A percentile compares a stretch with the other conserved stretches of the same genome.
These are phyloP conservation scores for Alentia gelatinosa DNA, from an alignment of 2,888 invertebrate genomes.

Conservation along the genomic window DNA sequence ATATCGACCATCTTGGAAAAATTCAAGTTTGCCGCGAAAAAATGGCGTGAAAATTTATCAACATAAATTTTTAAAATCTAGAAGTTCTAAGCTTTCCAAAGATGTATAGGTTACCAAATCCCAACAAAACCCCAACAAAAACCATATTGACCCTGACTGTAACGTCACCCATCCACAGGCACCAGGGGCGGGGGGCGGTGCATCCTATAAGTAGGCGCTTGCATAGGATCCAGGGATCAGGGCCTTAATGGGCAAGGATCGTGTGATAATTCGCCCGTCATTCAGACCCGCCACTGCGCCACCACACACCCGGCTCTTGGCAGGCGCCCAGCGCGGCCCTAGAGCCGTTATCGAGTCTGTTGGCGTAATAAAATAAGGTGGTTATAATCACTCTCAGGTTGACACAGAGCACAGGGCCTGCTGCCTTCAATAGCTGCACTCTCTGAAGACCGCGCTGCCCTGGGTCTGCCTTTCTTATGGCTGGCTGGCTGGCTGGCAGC, in stretches of 20 bases:
- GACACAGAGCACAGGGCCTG: slow-evolving; percentile 17
- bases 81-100: no score
- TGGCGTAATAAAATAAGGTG: slow-evolving; percentile 11
- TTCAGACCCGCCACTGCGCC: neutral
- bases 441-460: neutral
- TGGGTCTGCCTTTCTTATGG: neutral
- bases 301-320: neutral
- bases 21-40: no score
- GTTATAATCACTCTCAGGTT: neutral
- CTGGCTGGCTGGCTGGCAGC: neutral
- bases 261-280: neutral
- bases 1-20: no score
- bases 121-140: no score
- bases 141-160: no score
- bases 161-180: no score
- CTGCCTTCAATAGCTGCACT: neutral
- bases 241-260: neutral
- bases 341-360: neutral
- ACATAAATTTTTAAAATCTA: no score
- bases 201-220: neutral
- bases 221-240: neutral
- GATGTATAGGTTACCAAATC: no score
- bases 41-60: no score
- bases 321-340: neutral
- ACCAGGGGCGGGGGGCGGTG: neutral